Conservation (phyloP, 2,888 invertebrate genomes). For the Catocala nupta region DNA sequence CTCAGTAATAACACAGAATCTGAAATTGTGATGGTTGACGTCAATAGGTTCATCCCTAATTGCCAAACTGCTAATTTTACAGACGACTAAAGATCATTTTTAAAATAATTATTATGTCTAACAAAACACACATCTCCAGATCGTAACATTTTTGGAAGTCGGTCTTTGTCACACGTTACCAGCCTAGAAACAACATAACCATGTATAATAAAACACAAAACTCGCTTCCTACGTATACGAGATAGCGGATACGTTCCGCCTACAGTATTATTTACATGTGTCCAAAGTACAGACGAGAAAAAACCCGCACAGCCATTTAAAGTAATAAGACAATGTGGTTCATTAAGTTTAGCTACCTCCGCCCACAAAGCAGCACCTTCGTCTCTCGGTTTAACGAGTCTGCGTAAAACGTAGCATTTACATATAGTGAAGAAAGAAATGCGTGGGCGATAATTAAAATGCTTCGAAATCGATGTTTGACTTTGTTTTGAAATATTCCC, state of each 20-base stretch:
- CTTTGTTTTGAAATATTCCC: slow-evolving; percentile 3
- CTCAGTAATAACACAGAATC: too few relatives aligned
- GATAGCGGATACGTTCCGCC: slow-evolving; percentile 74
- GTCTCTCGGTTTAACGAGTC: slow-evolving; percentile 50
- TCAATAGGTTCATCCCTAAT: too few relatives aligned
- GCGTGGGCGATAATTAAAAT: slow-evolving; percentile 29
- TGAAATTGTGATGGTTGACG: too few relatives aligned
- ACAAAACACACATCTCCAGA: too few relatives aligned
- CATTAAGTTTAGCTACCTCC: slow-evolving; percentile 75
- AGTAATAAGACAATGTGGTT: slow-evolving; percentile 85
- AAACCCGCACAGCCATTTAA: slow-evolving; percentile 75
- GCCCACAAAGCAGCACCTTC: slow-evolving; percentile 70
- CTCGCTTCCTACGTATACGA: slow-evolving; percentile 53
- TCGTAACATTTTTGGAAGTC: too few relatives aligned
- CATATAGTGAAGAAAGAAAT: slow-evolving; percentile 23
- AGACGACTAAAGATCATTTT: too few relatives aligned
- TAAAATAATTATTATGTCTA: too few relatives aligned
- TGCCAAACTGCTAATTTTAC: too few relatives aligned
- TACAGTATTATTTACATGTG: slow-evolving; percentile 75
- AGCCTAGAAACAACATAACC: slow-evolving; percentile 18
- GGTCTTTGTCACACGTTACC: background rate
- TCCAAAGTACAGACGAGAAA: slow-evolving; percentile 67
- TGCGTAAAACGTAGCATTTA: slow-evolving; percentile 45
- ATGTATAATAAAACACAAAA: slow-evolving; percentile 42
- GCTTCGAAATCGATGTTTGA: slow-evolving; percentile 5